phyloP scores from a whole-genome alignment of 2,113 vertebrate species.

The Ptychochromis oligacanthus region DNA sequence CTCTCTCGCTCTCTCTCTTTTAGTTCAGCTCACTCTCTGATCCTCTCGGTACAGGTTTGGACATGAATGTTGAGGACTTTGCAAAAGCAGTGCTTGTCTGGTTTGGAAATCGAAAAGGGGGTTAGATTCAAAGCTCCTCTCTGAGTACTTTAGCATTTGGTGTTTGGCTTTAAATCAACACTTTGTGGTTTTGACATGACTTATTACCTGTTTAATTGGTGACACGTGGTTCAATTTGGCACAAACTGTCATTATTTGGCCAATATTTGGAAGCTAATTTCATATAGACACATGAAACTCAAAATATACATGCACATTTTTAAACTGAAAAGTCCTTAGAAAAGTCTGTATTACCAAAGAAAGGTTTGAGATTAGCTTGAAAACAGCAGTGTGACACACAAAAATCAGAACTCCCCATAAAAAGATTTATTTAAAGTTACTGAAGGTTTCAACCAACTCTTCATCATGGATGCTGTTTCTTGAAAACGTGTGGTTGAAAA shows the following conservation, averaged over 20 bases:
- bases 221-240: background rate
- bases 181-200: background rate
- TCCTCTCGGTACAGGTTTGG: constrained; percentile 47
- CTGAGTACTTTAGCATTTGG: constrained; percentile 13
- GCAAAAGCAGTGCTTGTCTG: constrained; percentile 27
- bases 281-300: background rate
- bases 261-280: background rate
- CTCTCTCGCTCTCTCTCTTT: constrained; percentile 11
- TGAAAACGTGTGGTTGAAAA: background rate
- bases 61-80: constrained; percentile 25
- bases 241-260: background rate
- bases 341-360: background rate
- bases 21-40: constrained; percentile 15
- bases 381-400: background rate
- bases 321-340: background rate
- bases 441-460: background rate
- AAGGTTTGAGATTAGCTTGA: background rate
- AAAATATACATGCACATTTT: background rate
- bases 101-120: constrained; percentile 14
- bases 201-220: constrained; percentile 23
- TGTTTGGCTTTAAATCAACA: constrained; percentile 13
- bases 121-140: background rate
- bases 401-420: background rate
- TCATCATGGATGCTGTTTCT: background rate
- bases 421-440: no score